phyloP scores from a whole-genome alignment of 1,140 invertebrate species.

The Bactericera cockerelli region DNA sequence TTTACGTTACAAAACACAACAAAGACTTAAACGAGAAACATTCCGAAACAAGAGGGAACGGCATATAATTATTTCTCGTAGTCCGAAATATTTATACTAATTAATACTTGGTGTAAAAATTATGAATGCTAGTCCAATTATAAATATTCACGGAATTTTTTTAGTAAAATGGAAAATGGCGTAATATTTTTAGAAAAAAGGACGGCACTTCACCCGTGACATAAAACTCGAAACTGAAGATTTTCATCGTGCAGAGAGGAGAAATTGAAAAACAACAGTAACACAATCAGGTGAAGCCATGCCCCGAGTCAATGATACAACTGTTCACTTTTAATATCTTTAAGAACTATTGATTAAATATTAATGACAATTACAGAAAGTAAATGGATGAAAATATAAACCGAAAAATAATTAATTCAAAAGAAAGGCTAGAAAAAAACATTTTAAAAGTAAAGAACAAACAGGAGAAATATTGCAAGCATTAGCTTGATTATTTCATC shows the following conservation, averaged over 20 bases:
- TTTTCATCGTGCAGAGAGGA: too few relatives aligned
- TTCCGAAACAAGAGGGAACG: too few relatives aligned
- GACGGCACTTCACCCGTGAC: neutral
- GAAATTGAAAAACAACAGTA: neutral
- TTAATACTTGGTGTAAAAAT: too few relatives aligned
- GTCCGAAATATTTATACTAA: too few relatives aligned
- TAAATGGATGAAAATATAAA: too few relatives aligned
- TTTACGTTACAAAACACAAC: too few relatives aligned
- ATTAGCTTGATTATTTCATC: neutral
- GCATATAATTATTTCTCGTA: too few relatives aligned
- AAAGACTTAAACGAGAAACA: too few relatives aligned
- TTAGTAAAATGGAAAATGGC: neutral
- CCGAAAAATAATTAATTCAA: neutral
- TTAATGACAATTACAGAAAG: too few relatives aligned
- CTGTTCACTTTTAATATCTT: too few relatives aligned
- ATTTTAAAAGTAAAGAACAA: neutral
- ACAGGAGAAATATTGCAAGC: neutral
- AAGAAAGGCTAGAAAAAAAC: neutral
- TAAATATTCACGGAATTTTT: neutral
- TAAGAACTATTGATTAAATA: too few relatives aligned
- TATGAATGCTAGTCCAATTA: too few relatives aligned
- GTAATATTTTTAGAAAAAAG: neutral
- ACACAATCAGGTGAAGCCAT: neutral
- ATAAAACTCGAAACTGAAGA: neutral
- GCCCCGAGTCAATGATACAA: slow-evolving; percentile 1